phyloP scores from a whole-genome alignment of 2,113 vertebrate genomes.

The Motacilla tschutschensis region DNA sequence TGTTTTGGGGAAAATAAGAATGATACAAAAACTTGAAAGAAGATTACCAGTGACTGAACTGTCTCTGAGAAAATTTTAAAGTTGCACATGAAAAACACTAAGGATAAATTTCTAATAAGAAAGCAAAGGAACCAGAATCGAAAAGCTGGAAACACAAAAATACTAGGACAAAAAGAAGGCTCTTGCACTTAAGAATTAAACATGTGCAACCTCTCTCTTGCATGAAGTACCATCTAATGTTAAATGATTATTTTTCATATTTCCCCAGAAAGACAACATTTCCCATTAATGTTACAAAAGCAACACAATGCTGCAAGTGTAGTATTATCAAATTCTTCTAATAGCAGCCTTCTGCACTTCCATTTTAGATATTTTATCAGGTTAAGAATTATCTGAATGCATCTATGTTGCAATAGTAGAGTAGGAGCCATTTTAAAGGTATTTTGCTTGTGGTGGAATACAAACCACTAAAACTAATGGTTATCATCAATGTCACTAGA shows the following conservation, averaged over 20 bases:
- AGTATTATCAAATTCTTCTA: neutral
- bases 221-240: neutral
- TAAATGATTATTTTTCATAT: neutral
- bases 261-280: neutral
- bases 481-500: accelerated
- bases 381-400: neutral
- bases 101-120: neutral
- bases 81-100: neutral
- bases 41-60: neutral
- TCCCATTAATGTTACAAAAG: neutral
- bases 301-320: neutral
- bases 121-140: neutral
- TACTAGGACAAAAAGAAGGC: neutral
- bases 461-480: neutral
- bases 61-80: neutral
- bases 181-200: accelerated
- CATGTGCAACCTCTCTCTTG: neutral
- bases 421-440: neutral
- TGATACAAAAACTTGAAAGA: neutral
- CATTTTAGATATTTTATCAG: neutral
- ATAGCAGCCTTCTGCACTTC: neutral
- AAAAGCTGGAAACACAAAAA: neutral
- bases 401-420: neutral
- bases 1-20: neutral
- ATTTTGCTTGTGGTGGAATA: neutral